Conservation (phyloP, 2,113 vertebrate genomes). For the Dasyornis broadbenti region DNA sequence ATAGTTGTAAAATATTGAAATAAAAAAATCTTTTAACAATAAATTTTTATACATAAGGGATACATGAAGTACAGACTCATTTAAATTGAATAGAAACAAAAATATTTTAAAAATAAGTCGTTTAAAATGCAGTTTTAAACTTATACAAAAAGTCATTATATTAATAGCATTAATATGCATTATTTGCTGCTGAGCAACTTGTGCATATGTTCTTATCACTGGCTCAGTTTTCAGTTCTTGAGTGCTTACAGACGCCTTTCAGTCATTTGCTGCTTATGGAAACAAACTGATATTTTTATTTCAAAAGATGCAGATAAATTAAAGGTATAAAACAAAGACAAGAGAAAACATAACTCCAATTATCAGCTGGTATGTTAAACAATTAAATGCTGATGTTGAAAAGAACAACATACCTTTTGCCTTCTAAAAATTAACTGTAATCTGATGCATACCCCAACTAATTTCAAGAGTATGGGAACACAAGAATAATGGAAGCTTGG, state of each 20-base stretch:
- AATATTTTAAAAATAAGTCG: background rate
- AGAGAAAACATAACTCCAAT: background rate
- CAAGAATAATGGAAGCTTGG: background rate
- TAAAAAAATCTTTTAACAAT: background rate
- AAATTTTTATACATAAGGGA: background rate
- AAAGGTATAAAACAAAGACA: background rate
- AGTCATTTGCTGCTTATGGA: background rate
- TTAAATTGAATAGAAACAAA: background rate
- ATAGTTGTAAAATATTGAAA: background rate
- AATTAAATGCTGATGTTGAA: background rate
- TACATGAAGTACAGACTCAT: background rate
- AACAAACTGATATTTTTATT: background rate
- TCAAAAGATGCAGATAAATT: background rate
- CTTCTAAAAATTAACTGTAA: background rate
- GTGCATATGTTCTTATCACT: background rate
- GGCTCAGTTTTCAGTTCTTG: background rate
- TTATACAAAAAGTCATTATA: background rate
- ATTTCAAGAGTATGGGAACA: background rate
- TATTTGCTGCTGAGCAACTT: background rate
- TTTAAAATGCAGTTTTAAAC: background rate
- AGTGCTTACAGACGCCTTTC: background rate
- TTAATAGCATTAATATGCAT: background rate
- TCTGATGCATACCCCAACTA: background rate
- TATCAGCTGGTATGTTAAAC: background rate
- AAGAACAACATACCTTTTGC: background rate